Evolutionary conservation across 53 echinoderm and acorn worm species (phyloP).

Genomic region (Paracentrotus lividus): DNA sequence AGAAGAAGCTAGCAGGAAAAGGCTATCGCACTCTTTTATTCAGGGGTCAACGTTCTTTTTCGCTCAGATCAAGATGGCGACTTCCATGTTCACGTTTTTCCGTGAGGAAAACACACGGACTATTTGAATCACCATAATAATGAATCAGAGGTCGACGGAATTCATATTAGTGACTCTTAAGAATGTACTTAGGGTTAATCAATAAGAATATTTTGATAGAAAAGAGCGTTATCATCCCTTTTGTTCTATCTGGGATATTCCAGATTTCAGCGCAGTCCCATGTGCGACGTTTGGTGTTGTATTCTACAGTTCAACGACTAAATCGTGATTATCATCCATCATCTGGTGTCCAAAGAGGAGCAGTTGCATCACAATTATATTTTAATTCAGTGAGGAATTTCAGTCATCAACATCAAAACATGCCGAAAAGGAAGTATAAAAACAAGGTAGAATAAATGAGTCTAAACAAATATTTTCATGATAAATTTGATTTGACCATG

Average conservation of each 20-base stretch:
- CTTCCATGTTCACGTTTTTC: background rate
- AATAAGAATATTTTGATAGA: background rate
- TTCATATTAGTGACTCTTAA: background rate
- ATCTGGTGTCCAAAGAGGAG: background rate
- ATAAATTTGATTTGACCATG: too few species aligned
- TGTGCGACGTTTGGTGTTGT: conserved; percentile 15
- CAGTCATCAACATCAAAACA: background rate
- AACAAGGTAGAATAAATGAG: too few species aligned
- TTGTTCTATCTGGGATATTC: background rate
- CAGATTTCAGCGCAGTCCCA: background rate
- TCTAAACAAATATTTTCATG: too few species aligned
- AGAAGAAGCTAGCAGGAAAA: background rate
- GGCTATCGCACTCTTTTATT: background rate
- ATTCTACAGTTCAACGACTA: background rate
- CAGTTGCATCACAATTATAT: background rate
- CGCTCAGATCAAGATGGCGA: background rate
- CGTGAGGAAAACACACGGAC: background rate
- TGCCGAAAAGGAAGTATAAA: conserved; percentile 29
- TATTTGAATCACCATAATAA: background rate
- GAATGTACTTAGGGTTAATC: background rate
- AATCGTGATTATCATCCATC: background rate
- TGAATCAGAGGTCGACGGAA: background rate
- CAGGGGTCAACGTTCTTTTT: background rate
- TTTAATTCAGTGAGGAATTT: background rate
- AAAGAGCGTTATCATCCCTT: background rate